Percentiles rank a stretch among this genome's conserved stretches.
phyloP scores from a whole-genome alignment of 2,113 vertebrate species.

The Peromyscus californicus region DNA sequence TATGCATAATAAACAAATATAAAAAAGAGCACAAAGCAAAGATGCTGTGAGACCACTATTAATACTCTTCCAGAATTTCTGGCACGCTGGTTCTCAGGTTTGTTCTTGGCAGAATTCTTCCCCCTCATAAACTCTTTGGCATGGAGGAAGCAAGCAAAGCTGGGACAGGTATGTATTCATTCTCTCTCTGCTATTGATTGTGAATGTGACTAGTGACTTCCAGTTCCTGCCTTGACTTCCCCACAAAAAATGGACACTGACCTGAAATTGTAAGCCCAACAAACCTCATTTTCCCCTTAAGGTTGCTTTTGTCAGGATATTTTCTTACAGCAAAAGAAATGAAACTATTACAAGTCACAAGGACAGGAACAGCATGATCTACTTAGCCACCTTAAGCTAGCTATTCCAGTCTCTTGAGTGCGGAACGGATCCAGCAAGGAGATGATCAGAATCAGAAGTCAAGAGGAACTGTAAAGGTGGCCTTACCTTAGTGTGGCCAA shows the following conservation, averaged over 20 bases:
- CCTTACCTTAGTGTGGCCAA: not conserved
- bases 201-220: no score
- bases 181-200: not conserved
- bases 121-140: not conserved
- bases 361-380: not conserved
- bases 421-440: not conserved
- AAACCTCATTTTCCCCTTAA: not conserved
- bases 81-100: not conserved
- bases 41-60: not conserved
- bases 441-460: not conserved
- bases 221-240: not conserved
- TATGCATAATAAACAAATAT: no score
- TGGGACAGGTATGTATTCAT: accelerated
- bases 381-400: not conserved
- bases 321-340: not conserved
- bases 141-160: not conserved
- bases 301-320: not conserved
- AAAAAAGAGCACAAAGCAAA: not conserved
- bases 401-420: not conserved
- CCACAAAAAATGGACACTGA: not conserved
- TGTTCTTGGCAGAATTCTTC: not conserved
- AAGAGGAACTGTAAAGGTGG: no score
- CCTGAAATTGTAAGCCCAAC: not conserved
- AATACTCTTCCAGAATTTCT: not conserved
- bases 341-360: not conserved